Evolutionary conservation across 1,140 invertebrate species (phyloP).

Genomic region (Psix sp.): DNA sequence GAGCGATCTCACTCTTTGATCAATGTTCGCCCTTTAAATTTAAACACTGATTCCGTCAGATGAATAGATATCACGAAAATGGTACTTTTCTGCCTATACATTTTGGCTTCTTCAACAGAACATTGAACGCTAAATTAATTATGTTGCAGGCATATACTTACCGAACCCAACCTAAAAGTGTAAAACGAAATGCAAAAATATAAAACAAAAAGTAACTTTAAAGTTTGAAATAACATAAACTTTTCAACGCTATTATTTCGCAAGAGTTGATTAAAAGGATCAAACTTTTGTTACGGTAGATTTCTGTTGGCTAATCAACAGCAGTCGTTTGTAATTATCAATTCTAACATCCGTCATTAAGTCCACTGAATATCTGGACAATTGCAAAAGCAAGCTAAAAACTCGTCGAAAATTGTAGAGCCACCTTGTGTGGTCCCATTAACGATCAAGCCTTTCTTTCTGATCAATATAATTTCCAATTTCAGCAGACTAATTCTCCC

Average conservation of each 20-base stretch:
- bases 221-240: too few species aligned
- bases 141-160: too few species aligned
- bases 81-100: slow-evolving; percentile 24
- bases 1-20: slow-evolving; percentile 30
- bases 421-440: slow-evolving; percentile 36
- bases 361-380: neutral
- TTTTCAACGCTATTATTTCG: too few species aligned
- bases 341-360: too few species aligned
- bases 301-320: neutral
- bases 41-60: slow-evolving; percentile 30
- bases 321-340: too few species aligned
- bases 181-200: too few species aligned
- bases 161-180: too few species aligned
- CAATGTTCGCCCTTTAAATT: slow-evolving; percentile 22
- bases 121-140: slow-evolving; percentile 46
- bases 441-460: slow-evolving; percentile 20
- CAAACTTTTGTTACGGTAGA: too few species aligned
- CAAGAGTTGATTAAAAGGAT: too few species aligned
- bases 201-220: too few species aligned
- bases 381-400: neutral
- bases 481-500: slow-evolving; percentile 8
- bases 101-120: slow-evolving; percentile 22
- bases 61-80: slow-evolving; percentile 46
- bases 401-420: slow-evolving; percentile 14
- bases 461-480: slow-evolving; percentile 34